Evolutionary conservation across 1,140 invertebrate genomes (phyloP).

Genomic region (Drosophila bocqueti): DNA sequence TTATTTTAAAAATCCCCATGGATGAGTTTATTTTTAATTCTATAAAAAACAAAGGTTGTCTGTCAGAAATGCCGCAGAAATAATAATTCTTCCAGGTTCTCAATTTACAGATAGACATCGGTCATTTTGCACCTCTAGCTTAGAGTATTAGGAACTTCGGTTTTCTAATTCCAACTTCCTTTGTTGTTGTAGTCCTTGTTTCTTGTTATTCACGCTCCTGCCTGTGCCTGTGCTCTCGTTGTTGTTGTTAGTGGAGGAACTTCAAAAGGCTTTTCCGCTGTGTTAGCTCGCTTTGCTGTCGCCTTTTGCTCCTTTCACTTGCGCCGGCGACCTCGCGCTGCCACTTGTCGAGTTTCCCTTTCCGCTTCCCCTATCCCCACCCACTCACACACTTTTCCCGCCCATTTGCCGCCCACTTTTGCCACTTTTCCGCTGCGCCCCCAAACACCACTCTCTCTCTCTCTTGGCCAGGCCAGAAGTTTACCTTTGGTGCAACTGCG

Average conservation of each 20-base stretch:
- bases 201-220: constrained; percentile 36
- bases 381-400: constrained; percentile 15
- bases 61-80: background rate
- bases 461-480: constrained; percentile 54
- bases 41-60: background rate
- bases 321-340: constrained; percentile 52
- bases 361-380: background rate
- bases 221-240: constrained; percentile 6
- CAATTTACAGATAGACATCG: background rate
- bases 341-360: constrained; percentile 53
- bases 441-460: background rate
- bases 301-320: constrained; percentile 66
- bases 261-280: constrained; percentile 75
- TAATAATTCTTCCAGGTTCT: background rate
- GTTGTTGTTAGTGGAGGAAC: constrained; percentile 51
- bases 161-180: background rate
- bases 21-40: background rate
- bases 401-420: background rate
- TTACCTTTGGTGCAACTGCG: constrained; percentile 74
- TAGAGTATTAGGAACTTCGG: constrained; percentile 19
- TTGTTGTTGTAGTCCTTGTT: constrained; percentile 18
- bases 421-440: background rate
- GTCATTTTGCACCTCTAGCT: background rate
- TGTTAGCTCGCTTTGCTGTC: constrained; percentile 66
- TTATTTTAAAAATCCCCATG: background rate